Percentiles rank a stretch among this genome's conserved stretches.
Evolutionary conservation across 2,113 vertebrate species (phyloP).

Genomic region (Solenodon paradoxus): DNA sequence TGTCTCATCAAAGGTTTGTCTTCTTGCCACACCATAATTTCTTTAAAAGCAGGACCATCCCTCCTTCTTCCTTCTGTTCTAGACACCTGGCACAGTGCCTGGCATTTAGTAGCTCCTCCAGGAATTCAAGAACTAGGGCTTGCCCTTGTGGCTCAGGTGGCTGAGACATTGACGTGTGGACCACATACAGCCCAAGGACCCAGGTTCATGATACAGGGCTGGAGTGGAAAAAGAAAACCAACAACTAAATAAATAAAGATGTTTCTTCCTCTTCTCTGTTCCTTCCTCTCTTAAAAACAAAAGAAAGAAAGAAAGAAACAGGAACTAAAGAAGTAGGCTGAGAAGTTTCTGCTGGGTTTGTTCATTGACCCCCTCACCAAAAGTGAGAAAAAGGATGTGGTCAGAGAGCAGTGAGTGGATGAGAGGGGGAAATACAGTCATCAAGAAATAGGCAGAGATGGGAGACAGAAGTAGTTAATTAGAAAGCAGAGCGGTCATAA

Average conservation of each 20-base stretch:
- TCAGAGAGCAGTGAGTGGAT: not conserved
- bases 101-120: not conserved
- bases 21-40: not conserved
- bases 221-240: no score
- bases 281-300: no score
- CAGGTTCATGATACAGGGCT: no score
- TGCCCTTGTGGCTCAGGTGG: no score
- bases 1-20: not conserved
- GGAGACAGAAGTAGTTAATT: not conserved
- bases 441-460: not conserved
- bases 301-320: no score
- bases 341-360: not conserved
- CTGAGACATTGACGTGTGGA: no score
- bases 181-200: no score
- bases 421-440: not conserved
- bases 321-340: constrained; percentile 20
- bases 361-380: not conserved
- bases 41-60: not conserved
- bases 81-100: not conserved
- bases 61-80: not conserved
- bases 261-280: no score
- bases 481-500: not conserved
- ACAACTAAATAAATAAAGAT: no score
- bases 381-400: not conserved
- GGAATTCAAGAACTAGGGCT: no score